phyloP scores from a whole-genome alignment of 2,113 vertebrate genomes.

The Calidris pugnax region DNA sequence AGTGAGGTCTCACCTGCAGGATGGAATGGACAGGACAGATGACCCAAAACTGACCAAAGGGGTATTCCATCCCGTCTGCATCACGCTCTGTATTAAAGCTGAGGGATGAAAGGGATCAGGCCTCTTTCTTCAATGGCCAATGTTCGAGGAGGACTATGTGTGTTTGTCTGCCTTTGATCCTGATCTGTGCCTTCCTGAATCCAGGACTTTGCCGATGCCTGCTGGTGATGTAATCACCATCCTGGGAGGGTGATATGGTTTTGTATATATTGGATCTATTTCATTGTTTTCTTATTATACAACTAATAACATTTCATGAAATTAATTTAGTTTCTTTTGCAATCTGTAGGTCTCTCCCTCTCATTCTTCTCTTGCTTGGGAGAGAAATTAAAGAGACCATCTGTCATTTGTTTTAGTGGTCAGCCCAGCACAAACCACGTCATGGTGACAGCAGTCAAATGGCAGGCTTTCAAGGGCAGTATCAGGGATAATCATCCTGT shows the following conservation, averaged over 20 bases:
- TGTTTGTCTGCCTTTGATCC: neutral
- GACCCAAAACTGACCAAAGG: neutral
- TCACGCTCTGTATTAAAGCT: neutral
- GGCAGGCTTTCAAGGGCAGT: neutral
- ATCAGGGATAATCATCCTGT: neutral
- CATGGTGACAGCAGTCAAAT: neutral
- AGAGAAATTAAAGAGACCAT: neutral
- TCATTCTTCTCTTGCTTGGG: neutral
- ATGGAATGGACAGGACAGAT: neutral
- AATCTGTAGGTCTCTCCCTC: neutral
- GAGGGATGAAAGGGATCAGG: neutral
- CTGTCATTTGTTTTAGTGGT: neutral
- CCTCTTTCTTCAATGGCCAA: neutral
- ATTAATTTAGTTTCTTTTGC: neutral
- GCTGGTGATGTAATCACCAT: neutral
- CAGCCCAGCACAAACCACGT: neutral
- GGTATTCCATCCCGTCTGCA: neutral
- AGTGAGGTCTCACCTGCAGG: neutral
- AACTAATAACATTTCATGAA: neutral
- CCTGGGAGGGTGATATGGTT: neutral
- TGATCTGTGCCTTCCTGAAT: neutral
- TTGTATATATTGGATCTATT: neutral
- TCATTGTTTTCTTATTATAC: neutral
- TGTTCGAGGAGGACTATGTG: neutral
- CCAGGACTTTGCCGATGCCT: neutral